Base-by-base conservation (phyloP, 2,113 vertebrate species). In the Corydoras maculifer region DNA sequence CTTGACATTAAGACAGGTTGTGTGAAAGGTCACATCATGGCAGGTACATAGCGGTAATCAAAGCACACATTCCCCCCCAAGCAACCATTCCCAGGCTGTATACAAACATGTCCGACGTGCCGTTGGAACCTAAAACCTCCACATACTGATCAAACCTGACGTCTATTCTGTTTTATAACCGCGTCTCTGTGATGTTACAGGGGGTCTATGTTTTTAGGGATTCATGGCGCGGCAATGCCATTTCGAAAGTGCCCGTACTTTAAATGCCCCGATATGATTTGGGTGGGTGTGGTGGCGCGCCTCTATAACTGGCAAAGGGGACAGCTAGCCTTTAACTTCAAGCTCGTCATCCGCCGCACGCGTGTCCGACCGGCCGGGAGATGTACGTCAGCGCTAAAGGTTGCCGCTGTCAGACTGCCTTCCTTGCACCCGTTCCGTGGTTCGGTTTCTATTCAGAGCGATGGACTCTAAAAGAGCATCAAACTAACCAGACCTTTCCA, bases 401-500 rank as follows among this genome's bases (percentile, higher is more conserved):
- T 67, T 61, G 64, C 29, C 31, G 58, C 64, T 73, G 71, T 77
- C 31, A 65, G 31, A 57, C 55, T 53, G 10, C 25, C 50, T 53
- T 29, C 31, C 25, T 14, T 13, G 15, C 60, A 55, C 58, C 65
- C 12, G 35, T 75, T 65, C 59, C 30, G 71, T 49, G 14, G 57
- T 68, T 67, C n/a, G 11, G 30, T 4, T 70, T 78, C 77, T 75
- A 72, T 75, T 75, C 70, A 5, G 30, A 50, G 55, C 63, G 25
- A 65, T 43, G 32, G 0, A 7, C 29, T 55, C 54, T 71, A 67
- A 72, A 78, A 62, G 58, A 58, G 62, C 57, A 62, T 32, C 9
- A 31, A 62, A 48, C 65, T 63, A 77, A 77, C 29, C 5, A 63
- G 65, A 59, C 13, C 72, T 78, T 72, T 77, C 75, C 65, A 74